phyloP scores from a whole-genome alignment of 2,797 vertebrate species.

The Esox masquinongy region DNA sequence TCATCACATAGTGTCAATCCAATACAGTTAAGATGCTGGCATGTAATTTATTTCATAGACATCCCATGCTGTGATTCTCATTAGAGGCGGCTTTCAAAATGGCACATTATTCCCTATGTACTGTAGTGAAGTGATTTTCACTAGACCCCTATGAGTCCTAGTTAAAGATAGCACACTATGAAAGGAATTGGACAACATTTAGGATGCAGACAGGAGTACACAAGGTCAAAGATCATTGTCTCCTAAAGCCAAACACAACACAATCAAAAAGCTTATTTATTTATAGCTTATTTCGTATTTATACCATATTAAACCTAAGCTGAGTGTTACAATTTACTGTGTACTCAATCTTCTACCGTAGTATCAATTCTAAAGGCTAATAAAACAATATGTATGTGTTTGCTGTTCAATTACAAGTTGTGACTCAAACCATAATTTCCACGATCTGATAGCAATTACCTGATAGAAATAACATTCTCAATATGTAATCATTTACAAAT shows the following conservation, averaged over 20 bases:
- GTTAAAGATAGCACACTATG: background rate
- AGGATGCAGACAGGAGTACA: background rate
- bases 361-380: background rate
- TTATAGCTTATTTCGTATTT: background rate
- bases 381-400: background rate
- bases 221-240: background rate
- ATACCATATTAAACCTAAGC: background rate
- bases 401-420: background rate
- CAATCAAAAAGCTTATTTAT: too few species aligned
- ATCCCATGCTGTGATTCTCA: conserved; percentile 15
- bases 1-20: conserved; percentile 39
- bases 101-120: background rate
- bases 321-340: background rate
- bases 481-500: too few species aligned
- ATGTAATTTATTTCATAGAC: conserved; percentile 37
- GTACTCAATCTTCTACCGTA: background rate
- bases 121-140: background rate
- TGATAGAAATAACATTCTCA: too few species aligned
- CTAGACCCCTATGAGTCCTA: background rate
- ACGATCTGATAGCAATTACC: too few species aligned
- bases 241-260: background rate
- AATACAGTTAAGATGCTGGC: conserved; percentile 28
- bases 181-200: background rate
- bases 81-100: background rate
- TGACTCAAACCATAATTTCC: too few species aligned